A percentile compares a stretch with the other conserved stretches of the same genome.
Evolutionary conservation across 2,797 vertebrate species (phyloP).

Genomic region (Falco cherrug): DNA sequence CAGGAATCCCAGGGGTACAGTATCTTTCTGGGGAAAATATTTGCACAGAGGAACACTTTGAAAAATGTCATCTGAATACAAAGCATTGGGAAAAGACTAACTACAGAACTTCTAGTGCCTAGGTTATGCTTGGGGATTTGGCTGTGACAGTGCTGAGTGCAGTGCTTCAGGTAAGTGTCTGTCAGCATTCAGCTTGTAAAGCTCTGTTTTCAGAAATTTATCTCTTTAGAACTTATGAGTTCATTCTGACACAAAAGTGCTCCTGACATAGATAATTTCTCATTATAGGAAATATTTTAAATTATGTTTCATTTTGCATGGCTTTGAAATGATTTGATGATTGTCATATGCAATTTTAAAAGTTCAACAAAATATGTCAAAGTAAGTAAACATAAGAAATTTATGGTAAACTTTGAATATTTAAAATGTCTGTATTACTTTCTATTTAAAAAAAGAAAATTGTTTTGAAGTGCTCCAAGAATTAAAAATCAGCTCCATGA

Average conservation of each 20-base stretch:
- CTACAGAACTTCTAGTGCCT: not conserved
- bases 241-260: not conserved
- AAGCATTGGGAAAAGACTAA: not conserved
- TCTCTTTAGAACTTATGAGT: not conserved
- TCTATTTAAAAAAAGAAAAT: not conserved
- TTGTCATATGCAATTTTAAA: not conserved
- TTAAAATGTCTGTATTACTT: not conserved
- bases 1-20: not conserved
- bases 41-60: not conserved
- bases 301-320: not conserved
- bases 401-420: not conserved
- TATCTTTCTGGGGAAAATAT: not conserved
- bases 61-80: slow-evolving; percentile 47
- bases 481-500: not conserved
- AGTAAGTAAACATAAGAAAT: not conserved
- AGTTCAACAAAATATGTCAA: not conserved
- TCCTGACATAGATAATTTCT: not conserved
- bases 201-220: not conserved
- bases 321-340: not conserved
- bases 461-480: not conserved
- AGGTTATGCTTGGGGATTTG: not conserved
- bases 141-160: not conserved
- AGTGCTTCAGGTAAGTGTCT: not conserved
- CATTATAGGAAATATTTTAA: not conserved
- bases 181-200: not conserved